phyloP scores from a whole-genome alignment of 1,140 invertebrate genomes.

The Drosophila arizonae region DNA sequence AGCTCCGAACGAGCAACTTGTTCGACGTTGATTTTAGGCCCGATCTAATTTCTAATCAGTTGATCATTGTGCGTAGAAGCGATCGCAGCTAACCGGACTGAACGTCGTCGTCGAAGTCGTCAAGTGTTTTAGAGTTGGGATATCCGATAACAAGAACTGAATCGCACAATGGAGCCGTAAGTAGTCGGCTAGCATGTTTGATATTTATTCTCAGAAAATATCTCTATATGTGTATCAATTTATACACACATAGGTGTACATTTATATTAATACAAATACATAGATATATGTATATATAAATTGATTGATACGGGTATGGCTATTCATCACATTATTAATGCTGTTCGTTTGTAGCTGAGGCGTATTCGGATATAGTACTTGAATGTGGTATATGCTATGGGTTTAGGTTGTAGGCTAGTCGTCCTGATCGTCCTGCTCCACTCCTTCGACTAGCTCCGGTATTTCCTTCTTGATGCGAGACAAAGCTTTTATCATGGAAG shows the following conservation, averaged over 20 bases:
- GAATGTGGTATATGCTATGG: no score
- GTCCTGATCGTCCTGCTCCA: not conserved
- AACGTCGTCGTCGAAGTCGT: not conserved
- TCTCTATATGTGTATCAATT: no score
- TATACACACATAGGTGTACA: not conserved
- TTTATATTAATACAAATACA: not conserved
- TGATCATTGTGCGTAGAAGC: not conserved
- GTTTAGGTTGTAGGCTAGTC: not conserved
- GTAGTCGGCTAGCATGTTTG: not conserved
- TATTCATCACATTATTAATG: not conserved
- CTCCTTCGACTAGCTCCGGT: not conserved
- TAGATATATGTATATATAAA: not conserved
- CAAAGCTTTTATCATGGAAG: not conserved
- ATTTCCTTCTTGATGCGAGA: not conserved
- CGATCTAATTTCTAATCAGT: not conserved
- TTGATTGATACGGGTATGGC: no score
- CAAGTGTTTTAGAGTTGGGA: not conserved
- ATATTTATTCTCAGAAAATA: not conserved
- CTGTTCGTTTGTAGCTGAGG: not conserved
- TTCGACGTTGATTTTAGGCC: not conserved
- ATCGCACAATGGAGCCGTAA: slow-evolving; percentile 4
- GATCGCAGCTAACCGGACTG: not conserved
- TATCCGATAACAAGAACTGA: not conserved
- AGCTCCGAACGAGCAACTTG: not conserved
- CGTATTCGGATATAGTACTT: not conserved